A percentile compares a stretch with the other conserved stretches of the same genome.
Conservation (phyloP, 2,797 vertebrate species). For the Sarcophilus harrisii region DNA sequence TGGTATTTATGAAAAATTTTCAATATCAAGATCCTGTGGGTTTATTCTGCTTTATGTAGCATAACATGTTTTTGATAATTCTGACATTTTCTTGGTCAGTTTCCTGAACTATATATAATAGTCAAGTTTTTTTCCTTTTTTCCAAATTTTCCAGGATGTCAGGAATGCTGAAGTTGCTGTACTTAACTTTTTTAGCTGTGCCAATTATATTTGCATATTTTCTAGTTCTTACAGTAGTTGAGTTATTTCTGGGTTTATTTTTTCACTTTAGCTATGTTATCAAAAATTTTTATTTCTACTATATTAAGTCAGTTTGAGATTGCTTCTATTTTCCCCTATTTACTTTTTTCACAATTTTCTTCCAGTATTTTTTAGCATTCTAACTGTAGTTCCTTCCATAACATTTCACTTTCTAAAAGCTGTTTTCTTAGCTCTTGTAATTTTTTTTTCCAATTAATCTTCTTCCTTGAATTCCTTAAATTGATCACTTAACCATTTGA, state of each 20-base stretch:
- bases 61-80: neutral
- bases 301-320: neutral
- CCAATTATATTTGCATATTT: neutral
- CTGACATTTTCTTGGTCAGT: neutral
- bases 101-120: neutral
- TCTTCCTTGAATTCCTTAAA: neutral
- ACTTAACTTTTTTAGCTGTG: neutral
- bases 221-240: neutral
- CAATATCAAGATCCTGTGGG: neutral
- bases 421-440: neutral
- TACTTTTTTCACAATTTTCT: neutral
- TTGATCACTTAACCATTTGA: neutral
- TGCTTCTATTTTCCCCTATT: neutral
- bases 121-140: neutral
- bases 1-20: neutral
- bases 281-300: neutral
- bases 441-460: neutral
- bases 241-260: neutral
- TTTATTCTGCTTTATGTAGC: neutral
- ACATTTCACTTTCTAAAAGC: neutral
- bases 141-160: neutral
- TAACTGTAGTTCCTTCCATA: neutral
- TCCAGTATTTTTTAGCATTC: neutral
- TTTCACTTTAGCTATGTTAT: neutral
- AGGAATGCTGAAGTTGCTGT: neutral